A percentile compares a stretch with the other conserved stretches of the same genome.
Conservation (phyloP, 2,888 invertebrate genomes). For the Yponomeuta evonymella region DNA sequence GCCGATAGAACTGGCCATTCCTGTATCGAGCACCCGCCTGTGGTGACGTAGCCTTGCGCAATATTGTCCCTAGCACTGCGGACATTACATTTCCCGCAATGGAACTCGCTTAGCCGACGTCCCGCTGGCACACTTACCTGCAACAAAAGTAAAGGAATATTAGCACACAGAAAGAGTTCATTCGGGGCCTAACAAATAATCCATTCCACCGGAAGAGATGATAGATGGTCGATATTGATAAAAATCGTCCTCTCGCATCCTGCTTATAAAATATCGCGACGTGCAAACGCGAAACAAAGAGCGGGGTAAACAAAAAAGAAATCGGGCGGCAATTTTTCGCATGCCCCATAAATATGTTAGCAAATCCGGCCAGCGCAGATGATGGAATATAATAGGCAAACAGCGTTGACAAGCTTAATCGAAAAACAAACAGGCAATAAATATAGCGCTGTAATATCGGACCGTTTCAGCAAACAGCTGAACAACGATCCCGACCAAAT, state of each 20-base stretch:
- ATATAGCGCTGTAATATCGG: not conserved
- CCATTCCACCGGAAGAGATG: not conserved
- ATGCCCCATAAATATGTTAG: conserved; percentile 6
- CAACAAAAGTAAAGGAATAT: conserved; percentile 4
- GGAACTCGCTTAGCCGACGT: not conserved
- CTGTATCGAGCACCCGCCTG: conserved; percentile 42
- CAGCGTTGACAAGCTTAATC: conserved; percentile 45
- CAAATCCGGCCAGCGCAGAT: conserved; percentile 9
- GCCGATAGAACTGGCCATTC: conserved; percentile 42
- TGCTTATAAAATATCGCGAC: conserved; percentile 1
- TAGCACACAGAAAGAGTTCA: not conserved
- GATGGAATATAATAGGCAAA: conserved; percentile 19
- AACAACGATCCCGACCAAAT: not conserved
- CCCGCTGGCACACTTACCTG: conserved; percentile 4
- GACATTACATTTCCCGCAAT: not conserved
- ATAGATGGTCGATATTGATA: not conserved
- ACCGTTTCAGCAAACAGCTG: not conserved
- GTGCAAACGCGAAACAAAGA: not conserved
- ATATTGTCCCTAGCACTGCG: not conserved
- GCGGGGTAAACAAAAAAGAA: not conserved
- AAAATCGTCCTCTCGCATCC: not conserved
- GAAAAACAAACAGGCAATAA: conserved; percentile 20
- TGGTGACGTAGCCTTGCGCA: conserved; percentile 25
- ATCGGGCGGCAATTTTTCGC: conserved; percentile 4
- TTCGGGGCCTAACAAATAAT: not conserved